phyloP scores from a whole-genome alignment of 2,797 vertebrate genomes.

The Pogonophryne albipinna region DNA sequence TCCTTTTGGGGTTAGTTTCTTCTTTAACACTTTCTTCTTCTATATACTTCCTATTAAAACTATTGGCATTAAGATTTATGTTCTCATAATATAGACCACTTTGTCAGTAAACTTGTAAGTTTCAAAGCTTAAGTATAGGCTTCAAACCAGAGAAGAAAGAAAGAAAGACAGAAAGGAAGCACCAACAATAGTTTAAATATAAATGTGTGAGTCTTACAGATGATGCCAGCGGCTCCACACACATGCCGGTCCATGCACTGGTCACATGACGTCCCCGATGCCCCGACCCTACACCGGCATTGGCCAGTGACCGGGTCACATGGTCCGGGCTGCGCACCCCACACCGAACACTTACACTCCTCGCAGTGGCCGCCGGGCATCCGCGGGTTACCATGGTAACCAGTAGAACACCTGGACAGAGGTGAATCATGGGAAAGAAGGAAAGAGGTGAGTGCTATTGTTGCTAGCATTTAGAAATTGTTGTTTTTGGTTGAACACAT shows the following conservation, averaged over 20 bases:
- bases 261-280: conserved; percentile 91
- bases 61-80: background rate
- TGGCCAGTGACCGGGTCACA: conserved; percentile 91
- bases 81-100: background rate
- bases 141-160: background rate
- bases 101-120: background rate
- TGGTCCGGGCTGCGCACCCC: conserved; percentile 89
- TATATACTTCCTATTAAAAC: background rate
- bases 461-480: background rate
- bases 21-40: conserved; percentile 9
- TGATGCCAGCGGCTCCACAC: conserved; percentile 88
- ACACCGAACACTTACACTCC: conserved; percentile 95
- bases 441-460: background rate
- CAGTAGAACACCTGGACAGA: conserved; percentile 87
- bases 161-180: background rate
- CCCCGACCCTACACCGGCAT: conserved; percentile 91
- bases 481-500: background rate
- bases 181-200: background rate
- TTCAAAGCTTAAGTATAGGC: background rate
- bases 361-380: conserved; percentile 90
- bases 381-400: conserved; percentile 91
- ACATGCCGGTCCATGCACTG: conserved; percentile 94
- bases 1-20: background rate
- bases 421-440: background rate
- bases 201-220: conserved; percentile 90